These are phyloP conservation scores for Paramuricea clavata DNA, from an alignment of 92 coral and sea anemone species.

Conservation along the genomic window DNA sequence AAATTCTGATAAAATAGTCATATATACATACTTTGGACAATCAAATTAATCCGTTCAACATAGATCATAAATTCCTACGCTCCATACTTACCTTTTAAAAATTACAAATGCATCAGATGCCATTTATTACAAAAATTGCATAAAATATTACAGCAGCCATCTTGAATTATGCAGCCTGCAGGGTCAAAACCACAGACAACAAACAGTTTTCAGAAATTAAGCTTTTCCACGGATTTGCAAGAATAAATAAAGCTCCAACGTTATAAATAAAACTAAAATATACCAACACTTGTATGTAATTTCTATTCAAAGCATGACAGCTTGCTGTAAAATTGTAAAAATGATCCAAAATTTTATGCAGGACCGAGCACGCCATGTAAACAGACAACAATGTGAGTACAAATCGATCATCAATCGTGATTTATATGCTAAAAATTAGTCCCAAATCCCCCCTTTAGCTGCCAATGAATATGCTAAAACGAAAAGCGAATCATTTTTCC, in stretches of 20 bases:
- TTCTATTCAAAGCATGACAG: not conserved
- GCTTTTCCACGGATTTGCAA: not conserved
- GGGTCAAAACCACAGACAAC: not conserved
- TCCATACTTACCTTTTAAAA: not conserved
- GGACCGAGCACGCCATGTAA: not conserved
- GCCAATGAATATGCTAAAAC: not conserved
- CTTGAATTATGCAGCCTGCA: conserved; percentile 20
- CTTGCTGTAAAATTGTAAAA: not conserved
- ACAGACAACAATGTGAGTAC: not conserved
- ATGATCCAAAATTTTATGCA: not conserved
- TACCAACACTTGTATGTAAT: not conserved
- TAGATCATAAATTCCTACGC: not conserved
- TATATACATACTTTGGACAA: not conserved
- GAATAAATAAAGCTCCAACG: not conserved
- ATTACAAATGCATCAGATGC: not conserved
- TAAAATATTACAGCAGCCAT: conserved; percentile 4
- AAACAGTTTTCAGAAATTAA: not conserved
- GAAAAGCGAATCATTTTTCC: not conserved
- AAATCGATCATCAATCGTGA: not conserved
- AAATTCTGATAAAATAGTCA: not conserved
- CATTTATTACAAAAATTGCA: conserved; percentile 1
- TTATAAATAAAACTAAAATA: not conserved
- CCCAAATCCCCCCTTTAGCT: not conserved
- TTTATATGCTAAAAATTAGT: not conserved
- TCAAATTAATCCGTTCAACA: not conserved